Percentiles rank a stretch among this genome's conserved stretches.
These are phyloP conservation scores for Orchesellides sinensis DNA, from an alignment of 2,888 invertebrate genomes.

Conservation along the genomic window DNA sequence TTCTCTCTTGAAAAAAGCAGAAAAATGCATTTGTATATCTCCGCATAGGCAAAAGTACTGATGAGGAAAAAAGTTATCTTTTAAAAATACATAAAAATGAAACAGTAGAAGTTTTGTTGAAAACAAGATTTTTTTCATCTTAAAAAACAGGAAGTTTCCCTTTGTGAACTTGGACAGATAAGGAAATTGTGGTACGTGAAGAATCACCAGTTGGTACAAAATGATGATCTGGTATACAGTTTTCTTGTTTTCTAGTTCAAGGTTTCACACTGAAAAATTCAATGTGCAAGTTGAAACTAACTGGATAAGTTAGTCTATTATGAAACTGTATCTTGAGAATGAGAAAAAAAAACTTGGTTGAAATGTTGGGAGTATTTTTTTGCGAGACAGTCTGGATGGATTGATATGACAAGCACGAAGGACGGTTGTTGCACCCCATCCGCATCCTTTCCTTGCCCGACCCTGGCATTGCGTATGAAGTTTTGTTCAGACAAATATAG, in stretches of 20 bases:
- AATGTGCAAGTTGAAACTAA: background rate
- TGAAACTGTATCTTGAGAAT: background rate
- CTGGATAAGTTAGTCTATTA: slow-evolving; percentile 16
- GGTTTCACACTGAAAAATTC: slow-evolving; percentile 5
- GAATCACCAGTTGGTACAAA: background rate
- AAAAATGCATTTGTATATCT: too few species aligned
- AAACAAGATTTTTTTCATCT: background rate
- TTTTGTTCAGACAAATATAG: too few species aligned
- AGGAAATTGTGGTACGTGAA: background rate
- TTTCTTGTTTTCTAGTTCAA: slow-evolving; percentile 18
- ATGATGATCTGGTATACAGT: background rate
- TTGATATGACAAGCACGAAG: slow-evolving; percentile 22
- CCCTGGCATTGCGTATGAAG: too few species aligned
- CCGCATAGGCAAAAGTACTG: too few species aligned
- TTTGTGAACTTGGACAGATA: background rate
- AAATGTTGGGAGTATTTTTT: background rate
- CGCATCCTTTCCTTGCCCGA: background rate
- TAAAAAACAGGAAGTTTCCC: background rate
- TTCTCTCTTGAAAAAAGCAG: background rate
- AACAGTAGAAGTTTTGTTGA: background rate
- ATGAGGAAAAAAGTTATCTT: background rate
- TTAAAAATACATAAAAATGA: background rate
- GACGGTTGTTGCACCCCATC: slow-evolving; percentile 6
- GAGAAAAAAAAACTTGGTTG: background rate
- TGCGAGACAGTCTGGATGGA: slow-evolving; percentile 22